Evolutionary conservation across 2,888 invertebrate genomes (phyloP), one percentile per base, ranked within the genome.

Genomic region (Lepetodrilus schrolli): DNA sequence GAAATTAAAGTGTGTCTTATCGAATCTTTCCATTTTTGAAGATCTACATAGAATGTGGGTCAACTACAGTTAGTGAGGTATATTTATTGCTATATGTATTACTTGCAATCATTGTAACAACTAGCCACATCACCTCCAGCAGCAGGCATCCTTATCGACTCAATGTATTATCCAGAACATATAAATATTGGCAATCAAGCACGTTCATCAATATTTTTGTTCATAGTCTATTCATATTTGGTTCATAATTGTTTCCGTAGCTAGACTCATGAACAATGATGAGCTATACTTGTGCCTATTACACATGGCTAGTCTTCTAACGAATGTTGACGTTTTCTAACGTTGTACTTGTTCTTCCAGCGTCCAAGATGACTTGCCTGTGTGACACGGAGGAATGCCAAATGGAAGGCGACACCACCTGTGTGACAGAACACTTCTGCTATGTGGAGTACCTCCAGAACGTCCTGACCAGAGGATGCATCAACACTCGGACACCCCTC

Each of bases 341-440:
- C 21, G n/a, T n/a, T n/a, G n/a, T n/a, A n/a, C n/a, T 13, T 51
- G n/a, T 47, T 5, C 30, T 68, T 68, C 30, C 26, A 43, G 68
- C 26, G 26, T 68, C 38, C n/a, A n/a, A n/a, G n/a, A n/a, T n/a
- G n/a, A n/a, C n/a, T n/a, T 91, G 91, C 73, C 86, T 85, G 7
- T 91, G 91, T 80, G 90, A 88, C 51, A 91, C 91, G 1, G 74
- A 83, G 3, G 89, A 90, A 48, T 91, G 91, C 77, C 69, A 76
- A 68, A 75, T 77, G 1, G 84, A 86, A 30, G 76, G 81, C 10
- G 78, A 78, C 30, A 78, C 73, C 8, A 85, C 85, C 8, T 91
- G 91, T 78, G 82, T 82, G 43, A 91, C 90, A 36, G 80, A 82
- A 2, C 84, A 85, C 70, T 85, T 87, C 74, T 91, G 91, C 77